These are phyloP conservation scores for Arctopsyche grandis DNA, from an alignment of 1,140 invertebrate species.

Conservation along the genomic window DNA sequence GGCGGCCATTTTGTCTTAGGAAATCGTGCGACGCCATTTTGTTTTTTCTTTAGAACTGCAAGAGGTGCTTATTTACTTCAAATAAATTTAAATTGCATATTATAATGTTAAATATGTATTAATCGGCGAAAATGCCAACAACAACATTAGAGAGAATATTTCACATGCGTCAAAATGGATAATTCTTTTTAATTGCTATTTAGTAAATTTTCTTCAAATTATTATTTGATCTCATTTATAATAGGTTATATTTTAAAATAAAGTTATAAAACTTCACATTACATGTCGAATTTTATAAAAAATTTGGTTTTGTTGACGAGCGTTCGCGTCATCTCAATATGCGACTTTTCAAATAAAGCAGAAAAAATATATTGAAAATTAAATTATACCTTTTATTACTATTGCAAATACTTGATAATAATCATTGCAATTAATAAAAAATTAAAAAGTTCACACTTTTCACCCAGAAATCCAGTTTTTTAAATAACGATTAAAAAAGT, in stretches of 20 bases:
- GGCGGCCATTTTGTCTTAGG: constrained; percentile 17
- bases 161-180: too few relatives aligned
- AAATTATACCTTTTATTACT: not conserved
- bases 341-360: not conserved
- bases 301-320: not conserved
- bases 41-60: not conserved
- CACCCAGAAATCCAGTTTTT: too few relatives aligned
- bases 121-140: too few relatives aligned
- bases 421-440: not conserved
- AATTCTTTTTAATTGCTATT: too few relatives aligned
- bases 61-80: not conserved
- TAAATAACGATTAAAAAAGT: too few relatives aligned
- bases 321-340: not conserved
- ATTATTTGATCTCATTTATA: not conserved
- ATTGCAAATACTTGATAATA: not conserved
- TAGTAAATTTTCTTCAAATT: not conserved
- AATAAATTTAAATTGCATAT: not conserved
- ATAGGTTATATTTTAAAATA: not conserved
- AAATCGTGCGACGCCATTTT: not conserved
- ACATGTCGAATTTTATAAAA: not conserved
- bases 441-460: not conserved
- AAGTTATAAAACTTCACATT: not conserved
- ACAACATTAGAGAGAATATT: too few relatives aligned
- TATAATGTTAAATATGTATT: not conserved
- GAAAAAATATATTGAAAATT: not conserved